A percentile compares a stretch with the other conserved stretches of the same genome.
These are phyloP conservation scores for Virgularia gustaviana DNA, from an alignment of 92 coral and sea anemone genomes.

Conservation along the genomic window DNA sequence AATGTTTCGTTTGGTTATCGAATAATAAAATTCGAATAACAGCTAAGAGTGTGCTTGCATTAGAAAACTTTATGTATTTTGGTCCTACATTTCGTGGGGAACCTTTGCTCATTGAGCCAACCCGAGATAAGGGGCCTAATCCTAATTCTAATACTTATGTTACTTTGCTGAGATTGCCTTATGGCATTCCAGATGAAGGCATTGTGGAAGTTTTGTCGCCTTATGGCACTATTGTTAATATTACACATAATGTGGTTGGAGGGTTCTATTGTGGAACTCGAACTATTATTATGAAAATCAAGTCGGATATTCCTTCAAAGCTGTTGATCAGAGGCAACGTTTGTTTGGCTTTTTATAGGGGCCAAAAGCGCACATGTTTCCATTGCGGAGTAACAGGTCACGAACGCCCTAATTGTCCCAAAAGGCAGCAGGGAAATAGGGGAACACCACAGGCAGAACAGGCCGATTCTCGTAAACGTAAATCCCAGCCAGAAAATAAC, in stretches of 20 bases:
- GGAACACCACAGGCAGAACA: too few species aligned
- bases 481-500: too few species aligned
- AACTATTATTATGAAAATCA: background rate
- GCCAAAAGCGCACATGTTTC: constrained; percentile 17
- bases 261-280: background rate
- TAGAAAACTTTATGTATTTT: too few species aligned
- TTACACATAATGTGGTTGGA: too few species aligned
- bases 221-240: background rate
- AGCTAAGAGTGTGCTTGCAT: too few species aligned
- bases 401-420: constrained; percentile 2
- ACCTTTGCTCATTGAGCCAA: too few species aligned
- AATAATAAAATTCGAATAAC: too few species aligned
- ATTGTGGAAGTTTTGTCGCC: background rate
- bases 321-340: background rate
- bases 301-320: background rate
- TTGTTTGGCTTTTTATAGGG: constrained; percentile 1
- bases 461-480: too few species aligned
- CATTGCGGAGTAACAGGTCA: constrained; percentile 1
- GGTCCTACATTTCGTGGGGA: too few species aligned
- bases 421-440: background rate
- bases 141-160: too few species aligned
- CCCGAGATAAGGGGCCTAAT: too few species aligned
- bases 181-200: constrained; percentile 11
- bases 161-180: background rate
- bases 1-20: too few species aligned